Conservation (phyloP, 2,113 vertebrate genomes). For the Eulemur rufifrons region DNA sequence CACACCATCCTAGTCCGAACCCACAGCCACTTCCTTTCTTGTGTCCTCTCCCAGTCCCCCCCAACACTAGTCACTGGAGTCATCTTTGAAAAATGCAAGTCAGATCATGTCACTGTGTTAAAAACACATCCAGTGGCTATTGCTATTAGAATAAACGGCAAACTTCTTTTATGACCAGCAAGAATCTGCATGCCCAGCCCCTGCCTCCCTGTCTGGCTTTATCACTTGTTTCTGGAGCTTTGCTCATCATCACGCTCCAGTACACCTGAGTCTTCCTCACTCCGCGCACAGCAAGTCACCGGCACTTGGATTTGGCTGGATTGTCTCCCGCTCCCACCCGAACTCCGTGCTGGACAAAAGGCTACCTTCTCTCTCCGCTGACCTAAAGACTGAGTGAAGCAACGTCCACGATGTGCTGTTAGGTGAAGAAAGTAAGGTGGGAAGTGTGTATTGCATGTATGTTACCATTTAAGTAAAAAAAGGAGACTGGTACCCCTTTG, state of each 20-base stretch:
- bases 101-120: neutral
- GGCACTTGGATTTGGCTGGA: neutral
- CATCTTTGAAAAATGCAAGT: slow-evolving; percentile 25
- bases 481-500: neutral
- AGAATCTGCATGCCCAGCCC: neutral
- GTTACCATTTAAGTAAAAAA: neutral
- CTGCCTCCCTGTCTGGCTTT: neutral
- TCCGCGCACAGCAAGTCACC: fast-evolving
- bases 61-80: neutral
- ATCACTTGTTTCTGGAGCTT: fast-evolving
- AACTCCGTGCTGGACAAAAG: neutral
- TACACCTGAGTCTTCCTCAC: neutral
- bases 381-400: neutral
- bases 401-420: neutral
- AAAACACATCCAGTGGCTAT: slow-evolving; percentile 24
- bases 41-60: neutral
- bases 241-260: fast-evolving
- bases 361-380: neutral
- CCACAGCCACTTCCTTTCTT: neutral
- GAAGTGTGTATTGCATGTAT: neutral
- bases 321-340: neutral
- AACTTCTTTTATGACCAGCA: neutral
- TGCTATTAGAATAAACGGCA: neutral
- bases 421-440: neutral
- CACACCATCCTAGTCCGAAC: neutral